These are phyloP conservation scores for Peromyscus attwateri DNA, from an alignment of 2,797 vertebrate species.

Conservation along the genomic window DNA sequence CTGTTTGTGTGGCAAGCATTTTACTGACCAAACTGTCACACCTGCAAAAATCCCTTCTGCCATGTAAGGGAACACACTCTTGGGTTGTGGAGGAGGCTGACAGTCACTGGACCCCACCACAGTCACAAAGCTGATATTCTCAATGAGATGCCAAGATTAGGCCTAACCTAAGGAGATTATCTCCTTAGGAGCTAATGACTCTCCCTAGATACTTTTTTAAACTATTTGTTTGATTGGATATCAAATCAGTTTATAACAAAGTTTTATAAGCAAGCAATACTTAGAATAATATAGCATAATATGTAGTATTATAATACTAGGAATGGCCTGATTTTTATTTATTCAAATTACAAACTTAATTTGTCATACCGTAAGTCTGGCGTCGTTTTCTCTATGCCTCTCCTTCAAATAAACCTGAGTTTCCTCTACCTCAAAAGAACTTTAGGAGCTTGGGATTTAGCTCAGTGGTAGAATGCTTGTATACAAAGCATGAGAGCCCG, in stretches of 20 bases:
- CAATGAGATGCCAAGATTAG: background rate
- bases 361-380: background rate
- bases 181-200: constrained; percentile 9
- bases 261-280: constrained; percentile 20
- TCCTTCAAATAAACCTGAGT: background rate
- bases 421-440: constrained; percentile 23
- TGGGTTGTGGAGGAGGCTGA: background rate
- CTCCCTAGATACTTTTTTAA: background rate
- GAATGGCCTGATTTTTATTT: constrained; percentile 9
- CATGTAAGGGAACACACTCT: background rate
- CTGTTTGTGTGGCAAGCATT: background rate
- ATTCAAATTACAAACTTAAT: constrained; percentile 35
- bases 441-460: background rate
- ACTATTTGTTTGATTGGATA: background rate
- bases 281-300: background rate
- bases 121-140: background rate
- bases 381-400: background rate
- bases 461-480: background rate
- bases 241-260: constrained; percentile 9
- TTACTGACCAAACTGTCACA: background rate
- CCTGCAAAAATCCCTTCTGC: constrained; percentile 17
- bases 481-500: background rate
- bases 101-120: background rate
- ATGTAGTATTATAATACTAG: background rate
- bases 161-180: background rate